Conservation (phyloP, 1,140 invertebrate species). For the Dinoponera quadriceps region DNA sequence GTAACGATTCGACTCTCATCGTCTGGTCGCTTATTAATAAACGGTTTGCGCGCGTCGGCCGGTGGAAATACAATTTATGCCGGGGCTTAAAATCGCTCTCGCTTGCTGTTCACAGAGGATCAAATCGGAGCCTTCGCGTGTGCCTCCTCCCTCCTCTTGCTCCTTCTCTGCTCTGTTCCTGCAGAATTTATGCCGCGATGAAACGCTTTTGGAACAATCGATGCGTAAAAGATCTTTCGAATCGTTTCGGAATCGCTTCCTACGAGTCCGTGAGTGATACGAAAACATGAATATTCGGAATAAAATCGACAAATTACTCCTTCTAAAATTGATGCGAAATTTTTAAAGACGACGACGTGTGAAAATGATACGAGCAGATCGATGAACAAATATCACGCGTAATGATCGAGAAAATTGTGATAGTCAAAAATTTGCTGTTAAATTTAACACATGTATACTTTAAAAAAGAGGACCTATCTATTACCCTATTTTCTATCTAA, state of each 20-base stretch:
- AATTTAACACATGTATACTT: too few species aligned
- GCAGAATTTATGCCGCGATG: not conserved
- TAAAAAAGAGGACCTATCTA: too few species aligned
- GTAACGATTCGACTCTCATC: not conserved
- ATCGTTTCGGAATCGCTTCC: not conserved
- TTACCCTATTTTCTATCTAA: too few species aligned
- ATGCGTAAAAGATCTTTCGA: not conserved
- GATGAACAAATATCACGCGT: constrained; percentile 34
- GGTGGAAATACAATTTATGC: constrained; percentile 9
- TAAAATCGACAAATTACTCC: not conserved
- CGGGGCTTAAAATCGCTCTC: not conserved
- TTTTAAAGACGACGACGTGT: too few species aligned
- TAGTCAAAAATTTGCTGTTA: too few species aligned
- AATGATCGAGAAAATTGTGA: constrained; percentile 41
- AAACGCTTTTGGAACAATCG: not conserved
- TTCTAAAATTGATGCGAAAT: not conserved
- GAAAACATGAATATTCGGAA: not conserved
- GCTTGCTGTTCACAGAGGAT: not conserved
- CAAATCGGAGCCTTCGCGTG: not conserved
- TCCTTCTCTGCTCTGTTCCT: not conserved
- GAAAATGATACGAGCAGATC: not conserved
- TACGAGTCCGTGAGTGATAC: not conserved
- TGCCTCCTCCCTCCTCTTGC: not conserved
- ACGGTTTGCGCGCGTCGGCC: not conserved
- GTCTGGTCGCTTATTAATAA: constrained; percentile 29